A percentile compares a stretch with the other conserved stretches of the same genome.
Conservation (phyloP, 2,113 vertebrate species). For the Urocolius indicus region DNA sequence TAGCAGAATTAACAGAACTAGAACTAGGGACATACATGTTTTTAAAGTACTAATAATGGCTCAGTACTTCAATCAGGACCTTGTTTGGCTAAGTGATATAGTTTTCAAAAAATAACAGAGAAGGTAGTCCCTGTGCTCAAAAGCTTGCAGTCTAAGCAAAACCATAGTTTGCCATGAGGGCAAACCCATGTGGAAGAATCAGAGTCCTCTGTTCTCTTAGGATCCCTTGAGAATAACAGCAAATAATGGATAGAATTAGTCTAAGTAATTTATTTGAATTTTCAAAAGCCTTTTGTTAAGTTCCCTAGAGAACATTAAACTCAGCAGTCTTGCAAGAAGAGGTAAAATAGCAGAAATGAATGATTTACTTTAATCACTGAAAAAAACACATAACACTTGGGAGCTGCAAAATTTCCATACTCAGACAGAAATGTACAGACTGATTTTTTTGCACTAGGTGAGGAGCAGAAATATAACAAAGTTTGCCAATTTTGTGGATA, state of each 20-base stretch:
- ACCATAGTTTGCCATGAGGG: not conserved
- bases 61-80: not conserved
- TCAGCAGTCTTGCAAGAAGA: conserved; percentile 28
- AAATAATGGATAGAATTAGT: conserved; percentile 46
- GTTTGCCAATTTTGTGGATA: not conserved
- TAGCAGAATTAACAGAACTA: not conserved
- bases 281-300: conserved; percentile 23
- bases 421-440: not conserved
- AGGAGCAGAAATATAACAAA: not conserved
- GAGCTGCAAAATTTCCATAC: not conserved
- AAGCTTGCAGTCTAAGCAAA: not conserved
- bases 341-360: not conserved
- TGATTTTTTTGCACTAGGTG: not conserved
- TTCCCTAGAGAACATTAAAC: conserved; percentile 12
- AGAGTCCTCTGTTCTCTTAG: not conserved
- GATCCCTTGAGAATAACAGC: not conserved
- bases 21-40: not conserved
- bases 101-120: not conserved
- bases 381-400: not conserved
- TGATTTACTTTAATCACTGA: conserved; percentile 32
- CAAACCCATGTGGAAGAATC: not conserved
- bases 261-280: conserved; percentile 35
- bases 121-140: not conserved
- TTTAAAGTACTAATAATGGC: not conserved
- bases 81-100: not conserved